These are phyloP conservation scores for Argopecten irradians DNA, from an alignment of 1,140 invertebrate genomes.

Conservation along the genomic window DNA sequence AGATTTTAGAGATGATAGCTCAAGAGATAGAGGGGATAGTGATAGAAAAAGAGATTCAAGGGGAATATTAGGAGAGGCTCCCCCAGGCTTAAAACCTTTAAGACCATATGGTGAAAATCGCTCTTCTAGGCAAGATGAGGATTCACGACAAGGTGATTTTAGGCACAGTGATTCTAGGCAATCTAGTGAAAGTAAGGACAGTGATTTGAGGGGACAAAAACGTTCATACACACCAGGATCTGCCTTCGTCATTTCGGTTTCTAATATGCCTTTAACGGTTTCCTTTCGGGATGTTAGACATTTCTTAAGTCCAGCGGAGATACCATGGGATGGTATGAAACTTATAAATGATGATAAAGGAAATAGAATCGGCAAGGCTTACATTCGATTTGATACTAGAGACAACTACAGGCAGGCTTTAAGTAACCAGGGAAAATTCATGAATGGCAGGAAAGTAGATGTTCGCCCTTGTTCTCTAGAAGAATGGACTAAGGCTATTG, in stretches of 20 bases:
- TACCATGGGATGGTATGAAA: conserved; percentile 90
- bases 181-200: neutral
- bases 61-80: conserved; percentile 39
- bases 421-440: conserved; percentile 76
- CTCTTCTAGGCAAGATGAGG: neutral
- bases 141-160: neutral
- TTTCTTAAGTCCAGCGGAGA: conserved; percentile 87
- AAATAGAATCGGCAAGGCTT: conserved; percentile 87
- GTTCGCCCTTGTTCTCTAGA: conserved; percentile 62
- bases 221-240: neutral
- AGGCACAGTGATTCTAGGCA: neutral
- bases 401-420: conserved; percentile 84
- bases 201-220: conserved; percentile 45
- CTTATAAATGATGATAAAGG: conserved; percentile 89
- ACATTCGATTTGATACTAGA: conserved; percentile 85
- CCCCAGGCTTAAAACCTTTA: conserved; percentile 25
- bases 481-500: conserved; percentile 69
- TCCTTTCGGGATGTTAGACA: conserved; percentile 84
- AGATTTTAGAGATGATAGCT: conserved; percentile 38
- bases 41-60: conserved; percentile 33
- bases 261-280: conserved; percentile 59
- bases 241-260: neutral
- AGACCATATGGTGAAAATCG: neutral
- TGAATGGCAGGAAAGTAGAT: conserved; percentile 66
- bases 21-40: conserved; percentile 49